Base-by-base conservation (phyloP, 2,888 invertebrate genomes). In the Platypus cylindrus region DNA sequence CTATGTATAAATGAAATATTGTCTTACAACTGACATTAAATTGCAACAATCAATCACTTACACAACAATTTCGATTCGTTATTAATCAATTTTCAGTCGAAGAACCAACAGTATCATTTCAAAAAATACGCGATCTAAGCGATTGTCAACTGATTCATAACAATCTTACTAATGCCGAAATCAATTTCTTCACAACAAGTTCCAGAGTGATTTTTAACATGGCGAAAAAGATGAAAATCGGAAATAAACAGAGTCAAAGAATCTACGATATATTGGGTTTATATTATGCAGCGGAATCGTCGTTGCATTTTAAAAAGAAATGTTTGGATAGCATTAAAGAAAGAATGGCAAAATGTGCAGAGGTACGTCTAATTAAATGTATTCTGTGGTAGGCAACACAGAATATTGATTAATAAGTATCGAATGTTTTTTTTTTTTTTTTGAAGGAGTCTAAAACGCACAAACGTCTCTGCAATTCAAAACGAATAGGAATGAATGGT, bases 31-130 rank as follows among this genome's bases (percentile, higher is more conserved):
- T n/a, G n/a, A n/a, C n/a, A n/a, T n/a, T n/a, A n/a, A n/a, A n/a
- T n/a, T n/a, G n/a, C n/a, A n/a, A n/a, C n/a, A n/a, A n/a, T n/a
- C n/a, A n/a, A n/a, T n/a, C n/a, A n/a, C n/a, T n/a, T n/a, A n/a
- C n/a, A n/a, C n/a, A n/a, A n/a, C n/a, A n/a, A n/a, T n/a, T n/a
- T n/a, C 5, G n/a, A n/a, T n/a, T n/a, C n/a, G n/a, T n/a, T n/a
- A n/a, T n/a, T 11, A 25, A 12, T 38, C 34, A 35, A 26, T 34
- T 52, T 52, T 30, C 71, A 65, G 95, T 95, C 17, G 98, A 98
- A 64, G 93, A 91, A 61, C 94, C 97, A 0, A 93, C 93, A 1
- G 78, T 81, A 42, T 77, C 81, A 35, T 97, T 95, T 54, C 84
- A 86, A 56, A 71, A 81, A 37, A 70, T 97, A 44, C 71, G 97